Evolutionary conservation across 2,888 invertebrate species (phyloP), one percentile per base, ranked within the genome.

Genomic region (Therioaphis trifolii): DNA sequence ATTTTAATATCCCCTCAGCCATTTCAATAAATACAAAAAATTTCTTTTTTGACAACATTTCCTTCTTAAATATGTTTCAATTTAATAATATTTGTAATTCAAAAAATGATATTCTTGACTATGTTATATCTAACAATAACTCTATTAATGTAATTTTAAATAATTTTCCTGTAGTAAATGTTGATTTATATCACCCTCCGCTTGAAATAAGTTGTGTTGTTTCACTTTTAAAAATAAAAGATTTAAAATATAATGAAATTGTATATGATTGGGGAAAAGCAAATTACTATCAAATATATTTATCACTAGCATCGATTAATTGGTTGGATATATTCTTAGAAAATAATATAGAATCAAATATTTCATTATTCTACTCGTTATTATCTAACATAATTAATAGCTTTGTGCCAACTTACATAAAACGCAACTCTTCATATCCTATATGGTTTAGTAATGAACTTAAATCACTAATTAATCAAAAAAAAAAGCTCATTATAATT

Each of bases 381-480:
- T 58, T 58, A 24, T 58, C 24, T 24, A 58, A 58, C 24, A n/a
- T 35, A 35, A 35, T 35, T 35, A 7, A 11, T 46, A 46, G 15
- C 46, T 14, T 58, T 58, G 58, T 58, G n/a, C 58, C 58, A 58
- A 58, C 58, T 15, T 58, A 58, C 24, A 58, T 24, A 15, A 58
- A 58, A 58, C 21, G 58, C 24, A 15, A n/a, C 24, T 58, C 58
- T 14, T n/a, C 58, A 58, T 58, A 58, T 58, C 58, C 58, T n/a
- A 58, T 24, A 24, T 58, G 58, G 21, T 58, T 55, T 58, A 58
- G 58, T 1, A 58, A 58, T 5, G 12, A 58, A n/a, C 12, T 58
- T 5, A 58, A 58, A 24, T 58, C 58, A n/a, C 58, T 58, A 58
- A 58, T 58, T 58, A 58, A 58, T 58, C n/a, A 58, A 58, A 58